Evolutionary conservation across 2,797 vertebrate genomes (phyloP), one percentile per base, ranked within the genome.

Genomic region (Phrynocephalus guinanensis): DNA sequence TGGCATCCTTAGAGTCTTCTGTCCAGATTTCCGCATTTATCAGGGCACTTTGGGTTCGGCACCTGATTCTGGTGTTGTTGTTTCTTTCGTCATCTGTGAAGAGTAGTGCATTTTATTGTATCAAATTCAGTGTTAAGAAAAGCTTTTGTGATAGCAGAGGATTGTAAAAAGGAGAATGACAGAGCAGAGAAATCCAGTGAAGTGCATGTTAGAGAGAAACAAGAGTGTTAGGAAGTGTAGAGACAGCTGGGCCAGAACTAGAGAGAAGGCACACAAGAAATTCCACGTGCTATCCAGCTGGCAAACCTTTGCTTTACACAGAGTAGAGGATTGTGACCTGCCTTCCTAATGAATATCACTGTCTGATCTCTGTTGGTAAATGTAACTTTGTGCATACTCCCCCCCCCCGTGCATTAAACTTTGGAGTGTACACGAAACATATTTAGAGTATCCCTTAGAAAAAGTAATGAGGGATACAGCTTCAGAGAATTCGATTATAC

Each of bases 31-130:
- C 60, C 84, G 88, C 79, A 82, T 86, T 72, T 86, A 4, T 91
- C 86, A 93, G 86, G 87, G 71, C 63, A 30, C 76, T 10, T 85
- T 90, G 30, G n/a, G 71, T 87, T 92, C 85, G 82, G 81, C 94
- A 90, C 13, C 22, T 85, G 56, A 79, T 91, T 88, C 79, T 84
- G 24, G 76, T 85, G 28, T 50, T 73, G 24, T 71, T 78, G 50
- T 84, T 86, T 66, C 71, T 78, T 86, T 86, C 81, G 79, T 86
- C 33, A 83, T 60, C 81, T 75, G 86, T 71, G 80, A 77, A 78
- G 13, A 86, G 72, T 38, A 9, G 88, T 82, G 63, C 73, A 85
- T 87, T 93, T 88, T 77, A 71, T 63, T 73, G 68, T 76, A 73
- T 50, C 60, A 50, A 44, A 91, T 52, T 92, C 88, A 83, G 70